Conservation (phyloP, 2,797 vertebrate genomes). For the Antrozous pallidus region DNA sequence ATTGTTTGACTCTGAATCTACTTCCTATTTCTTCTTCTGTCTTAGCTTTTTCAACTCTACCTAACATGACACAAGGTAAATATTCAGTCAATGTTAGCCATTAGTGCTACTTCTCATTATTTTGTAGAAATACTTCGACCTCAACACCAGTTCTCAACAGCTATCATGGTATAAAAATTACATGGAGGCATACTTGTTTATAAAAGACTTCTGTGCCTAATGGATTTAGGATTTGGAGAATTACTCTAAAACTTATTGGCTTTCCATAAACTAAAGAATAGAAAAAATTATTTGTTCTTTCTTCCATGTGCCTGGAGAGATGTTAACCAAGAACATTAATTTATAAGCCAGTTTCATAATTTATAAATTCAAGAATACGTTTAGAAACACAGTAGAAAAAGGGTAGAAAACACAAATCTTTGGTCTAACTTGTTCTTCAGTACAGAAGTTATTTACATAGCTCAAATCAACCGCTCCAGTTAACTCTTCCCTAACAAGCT, state of each 20-base stretch:
- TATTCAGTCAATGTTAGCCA: neutral
- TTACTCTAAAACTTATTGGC: neutral
- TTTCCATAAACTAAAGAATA: neutral
- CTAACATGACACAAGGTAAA: neutral
- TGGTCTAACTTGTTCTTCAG: neutral
- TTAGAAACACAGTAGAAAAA: neutral
- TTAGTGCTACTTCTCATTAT: neutral
- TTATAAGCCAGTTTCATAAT: neutral
- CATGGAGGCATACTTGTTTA: neutral
- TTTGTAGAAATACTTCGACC: neutral
- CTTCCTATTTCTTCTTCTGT: neutral
- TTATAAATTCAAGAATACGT: neutral
- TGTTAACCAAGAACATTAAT: neutral
- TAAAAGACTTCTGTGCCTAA: neutral
- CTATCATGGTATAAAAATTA: neutral
- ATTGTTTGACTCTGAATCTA: neutral
- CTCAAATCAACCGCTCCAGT: neutral
- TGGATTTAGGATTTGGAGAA: neutral
- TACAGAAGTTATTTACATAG: neutral
- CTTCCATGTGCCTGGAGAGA: neutral
- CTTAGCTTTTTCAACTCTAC: neutral
- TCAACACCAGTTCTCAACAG: neutral
- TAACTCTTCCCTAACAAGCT: neutral
- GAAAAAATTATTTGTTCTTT: neutral
- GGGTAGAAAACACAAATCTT: neutral